phyloP scores from a whole-genome alignment of 2,113 vertebrate species.

The Herpetotheres cachinnans region DNA sequence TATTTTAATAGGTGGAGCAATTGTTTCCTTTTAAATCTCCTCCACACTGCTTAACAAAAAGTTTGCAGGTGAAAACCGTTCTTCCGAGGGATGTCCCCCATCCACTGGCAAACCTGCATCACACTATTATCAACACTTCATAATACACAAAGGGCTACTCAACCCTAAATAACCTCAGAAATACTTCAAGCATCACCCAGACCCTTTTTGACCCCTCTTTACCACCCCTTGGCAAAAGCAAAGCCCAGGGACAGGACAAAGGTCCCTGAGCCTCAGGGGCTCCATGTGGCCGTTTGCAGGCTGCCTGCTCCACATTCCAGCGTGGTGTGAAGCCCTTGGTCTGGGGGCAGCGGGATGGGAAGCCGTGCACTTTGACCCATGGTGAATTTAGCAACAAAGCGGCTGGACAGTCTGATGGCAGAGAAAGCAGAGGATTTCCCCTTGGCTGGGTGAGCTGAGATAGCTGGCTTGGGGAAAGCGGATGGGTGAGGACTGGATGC shows the following conservation, averaged over 20 bases:
- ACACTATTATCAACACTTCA: fast-evolving
- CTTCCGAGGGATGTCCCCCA: background rate
- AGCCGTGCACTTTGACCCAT: fast-evolving
- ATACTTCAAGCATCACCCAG: background rate
- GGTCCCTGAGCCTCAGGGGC: background rate
- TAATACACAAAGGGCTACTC: background rate
- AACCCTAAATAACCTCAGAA: background rate
- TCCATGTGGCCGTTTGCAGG: fast-evolving
- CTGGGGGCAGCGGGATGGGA: background rate
- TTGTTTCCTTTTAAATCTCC: too few relatives aligned
- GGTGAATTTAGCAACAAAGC: background rate
- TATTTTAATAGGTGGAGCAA: background rate
- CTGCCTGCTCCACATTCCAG: background rate
- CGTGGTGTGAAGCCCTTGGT: background rate
- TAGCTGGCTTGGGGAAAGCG: background rate
- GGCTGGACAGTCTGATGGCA: background rate
- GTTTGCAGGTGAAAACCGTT: background rate
- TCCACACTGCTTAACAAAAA: fast-evolving
- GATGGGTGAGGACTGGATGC: background rate
- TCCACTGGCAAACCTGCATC: background rate
- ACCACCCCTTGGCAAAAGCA: background rate
- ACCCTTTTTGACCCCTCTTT: too few relatives aligned
- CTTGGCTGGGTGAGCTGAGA: background rate
- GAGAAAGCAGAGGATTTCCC: background rate
- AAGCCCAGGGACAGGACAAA: background rate